Base-by-base conservation (phyloP, 2,797 vertebrate species). In the Characodon lateralis region DNA sequence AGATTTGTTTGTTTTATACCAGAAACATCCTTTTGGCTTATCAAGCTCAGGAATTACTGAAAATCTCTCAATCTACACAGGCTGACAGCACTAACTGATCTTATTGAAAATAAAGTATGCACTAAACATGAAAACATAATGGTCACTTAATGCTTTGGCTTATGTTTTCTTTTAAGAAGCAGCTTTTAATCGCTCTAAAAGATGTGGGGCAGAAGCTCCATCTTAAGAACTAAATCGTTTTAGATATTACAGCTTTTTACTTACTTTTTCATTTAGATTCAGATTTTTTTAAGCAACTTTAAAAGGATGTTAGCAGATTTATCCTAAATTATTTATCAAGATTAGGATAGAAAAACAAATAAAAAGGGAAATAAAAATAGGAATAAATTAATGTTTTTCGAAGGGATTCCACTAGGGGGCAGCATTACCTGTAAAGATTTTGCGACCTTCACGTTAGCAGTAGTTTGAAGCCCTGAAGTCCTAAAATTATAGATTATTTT, bases 321-420 rank as follows among this genome's bases (percentile, higher is more conserved):
- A 66, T 41, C 10, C 22, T 24, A 22, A 66, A 65, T 39, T 18
- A 20, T 20, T 1, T 18, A 20, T 20, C 0, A 65, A 63, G 61
- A 41, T 24, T 24, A 41, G 39, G 20, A 5, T 20, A 41, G 35
- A 9, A 7, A 39, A 10, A 39, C 18, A 63, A 8, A 59, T 20
- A 1, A 10, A 65, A 39, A 41, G 3, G 20, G 3, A 24, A 66
- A 12, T 41, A 7, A 35, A 18, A 18, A 16, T 35, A 10, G 9
- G 20, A 41, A 5, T 7, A 35, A 65, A 20, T 12, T 39, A 2
- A 39, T 66, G 63, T 10, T 66, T 41, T 61, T 66, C 3, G 1
- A 41, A 41, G 3, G 20, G 9, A 31, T 24, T 56, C 72, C 88
- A 78, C 50, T 26, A 81, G 80, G 9, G 26, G 74, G 72, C 82